Percentiles rank a stretch among this genome's conserved stretches.
These are phyloP conservation scores for Martes martes DNA, from an alignment of 2,113 vertebrate species.

Conservation along the genomic window DNA sequence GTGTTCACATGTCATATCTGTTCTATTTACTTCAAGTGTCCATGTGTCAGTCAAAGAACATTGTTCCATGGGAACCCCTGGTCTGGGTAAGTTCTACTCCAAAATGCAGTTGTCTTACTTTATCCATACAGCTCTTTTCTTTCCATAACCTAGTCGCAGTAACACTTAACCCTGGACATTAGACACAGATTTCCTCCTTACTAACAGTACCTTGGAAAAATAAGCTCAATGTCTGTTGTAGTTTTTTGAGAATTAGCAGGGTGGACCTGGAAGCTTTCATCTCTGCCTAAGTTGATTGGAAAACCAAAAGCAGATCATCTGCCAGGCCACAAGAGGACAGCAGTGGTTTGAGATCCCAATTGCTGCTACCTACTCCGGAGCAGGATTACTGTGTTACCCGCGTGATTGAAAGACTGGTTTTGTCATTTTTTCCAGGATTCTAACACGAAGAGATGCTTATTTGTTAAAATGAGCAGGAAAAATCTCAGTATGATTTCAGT, in stretches of 20 bases:
- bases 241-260: background rate
- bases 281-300: background rate
- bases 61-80: rapidly evolving
- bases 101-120: background rate
- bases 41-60: background rate
- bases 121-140: background rate
- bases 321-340: slow-evolving; percentile 76
- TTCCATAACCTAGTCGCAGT: background rate
- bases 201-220: background rate
- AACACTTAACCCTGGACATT: no score
- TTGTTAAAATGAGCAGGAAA: background rate
- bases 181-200: background rate
- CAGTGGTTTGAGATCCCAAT: slow-evolving; percentile 48
- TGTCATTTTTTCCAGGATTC: background rate
- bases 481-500: background rate
- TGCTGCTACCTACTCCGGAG: background rate
- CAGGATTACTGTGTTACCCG: background rate
- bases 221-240: background rate
- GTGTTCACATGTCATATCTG: no score
- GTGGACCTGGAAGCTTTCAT: background rate
- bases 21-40: no score
- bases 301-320: background rate
- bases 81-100: background rate
- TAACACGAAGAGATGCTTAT: background rate
- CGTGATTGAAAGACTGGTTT: background rate